phyloP scores from a whole-genome alignment of 2,797 vertebrate species.

The Myotis myotis region DNA sequence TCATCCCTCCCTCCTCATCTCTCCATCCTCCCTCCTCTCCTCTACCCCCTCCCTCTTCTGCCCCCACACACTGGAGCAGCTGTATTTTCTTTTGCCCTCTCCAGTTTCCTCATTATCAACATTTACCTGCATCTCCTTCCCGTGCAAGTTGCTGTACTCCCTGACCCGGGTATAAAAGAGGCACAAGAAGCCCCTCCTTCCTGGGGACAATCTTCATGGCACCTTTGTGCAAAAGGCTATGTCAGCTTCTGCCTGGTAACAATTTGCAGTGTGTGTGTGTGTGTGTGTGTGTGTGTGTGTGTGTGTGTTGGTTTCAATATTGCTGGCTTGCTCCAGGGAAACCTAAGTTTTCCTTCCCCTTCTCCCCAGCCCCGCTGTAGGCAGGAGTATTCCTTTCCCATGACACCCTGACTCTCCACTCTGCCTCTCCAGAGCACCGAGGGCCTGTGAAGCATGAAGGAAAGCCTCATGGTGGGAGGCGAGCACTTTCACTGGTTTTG shows the following conservation, averaged over 20 bases:
- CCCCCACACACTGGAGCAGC: background rate
- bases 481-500: fast-evolving
- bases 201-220: background rate
- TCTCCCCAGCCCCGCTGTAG: background rate
- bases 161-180: background rate
- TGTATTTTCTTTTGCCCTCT: background rate
- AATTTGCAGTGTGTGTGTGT: background rate
- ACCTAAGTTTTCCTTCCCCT: background rate
- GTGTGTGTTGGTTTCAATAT: background rate
- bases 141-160: background rate
- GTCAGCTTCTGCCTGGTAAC: background rate
- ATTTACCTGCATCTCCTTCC: background rate
- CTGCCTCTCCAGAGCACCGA: fast-evolving
- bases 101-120: background rate
- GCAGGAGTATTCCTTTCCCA: background rate
- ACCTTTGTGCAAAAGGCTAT: background rate
- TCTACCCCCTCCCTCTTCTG: too few relatives aligned
- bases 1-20: fast-evolving
- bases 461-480: background rate
- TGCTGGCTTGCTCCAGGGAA: background rate
- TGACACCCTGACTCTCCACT: too few relatives aligned
- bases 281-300: too few relatives aligned
- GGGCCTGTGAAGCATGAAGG: fast-evolving
- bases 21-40: too few relatives aligned
- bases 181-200: background rate